These are phyloP conservation scores for Orius insidiosus DNA, from an alignment of 1,140 invertebrate genomes.

Conservation along the genomic window DNA sequence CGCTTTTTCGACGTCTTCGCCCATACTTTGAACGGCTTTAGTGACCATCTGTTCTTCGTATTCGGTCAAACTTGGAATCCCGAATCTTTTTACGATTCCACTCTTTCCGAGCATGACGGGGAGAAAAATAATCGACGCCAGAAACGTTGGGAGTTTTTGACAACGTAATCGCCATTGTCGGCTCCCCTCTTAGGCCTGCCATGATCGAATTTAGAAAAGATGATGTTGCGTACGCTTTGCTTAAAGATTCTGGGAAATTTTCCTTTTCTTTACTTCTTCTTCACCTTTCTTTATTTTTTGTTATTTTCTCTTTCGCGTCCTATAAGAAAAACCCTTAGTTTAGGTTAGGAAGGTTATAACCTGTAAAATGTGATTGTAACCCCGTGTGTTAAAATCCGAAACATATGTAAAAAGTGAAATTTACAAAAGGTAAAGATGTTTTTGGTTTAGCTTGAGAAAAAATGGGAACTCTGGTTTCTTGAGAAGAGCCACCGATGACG, in stretches of 20 bases:
- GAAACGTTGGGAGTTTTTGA: slow-evolving; percentile 1
- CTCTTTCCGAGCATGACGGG: too few relatives aligned
- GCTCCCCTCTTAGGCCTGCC: slow-evolving; percentile 6
- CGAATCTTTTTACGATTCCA: too few relatives aligned
- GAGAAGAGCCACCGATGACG: slow-evolving; percentile 65
- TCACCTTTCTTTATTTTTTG: neutral
- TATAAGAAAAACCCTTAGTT: neutral
- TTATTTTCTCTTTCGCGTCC: neutral
- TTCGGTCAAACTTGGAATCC: too few relatives aligned
- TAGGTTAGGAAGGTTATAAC: too few relatives aligned
- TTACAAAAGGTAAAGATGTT: neutral
- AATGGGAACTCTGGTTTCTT: slow-evolving; percentile 61
- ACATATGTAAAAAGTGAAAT: neutral
- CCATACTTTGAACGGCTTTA: too few relatives aligned
- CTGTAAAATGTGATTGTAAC: too few relatives aligned
- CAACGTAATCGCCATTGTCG: slow-evolving; percentile 5
- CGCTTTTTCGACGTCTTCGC: too few relatives aligned
- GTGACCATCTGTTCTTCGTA: too few relatives aligned
- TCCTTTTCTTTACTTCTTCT: neutral
- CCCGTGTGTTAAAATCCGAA: too few relatives aligned
- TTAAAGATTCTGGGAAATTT: slow-evolving; percentile 11
- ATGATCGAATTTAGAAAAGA: slow-evolving; percentile 10
- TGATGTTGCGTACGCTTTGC: slow-evolving; percentile 6
- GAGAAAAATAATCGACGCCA: neutral
- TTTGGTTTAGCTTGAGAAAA: slow-evolving; percentile 43